phyloP scores from a whole-genome alignment of 2,797 vertebrate species.

The Anolis apletophallus region DNA sequence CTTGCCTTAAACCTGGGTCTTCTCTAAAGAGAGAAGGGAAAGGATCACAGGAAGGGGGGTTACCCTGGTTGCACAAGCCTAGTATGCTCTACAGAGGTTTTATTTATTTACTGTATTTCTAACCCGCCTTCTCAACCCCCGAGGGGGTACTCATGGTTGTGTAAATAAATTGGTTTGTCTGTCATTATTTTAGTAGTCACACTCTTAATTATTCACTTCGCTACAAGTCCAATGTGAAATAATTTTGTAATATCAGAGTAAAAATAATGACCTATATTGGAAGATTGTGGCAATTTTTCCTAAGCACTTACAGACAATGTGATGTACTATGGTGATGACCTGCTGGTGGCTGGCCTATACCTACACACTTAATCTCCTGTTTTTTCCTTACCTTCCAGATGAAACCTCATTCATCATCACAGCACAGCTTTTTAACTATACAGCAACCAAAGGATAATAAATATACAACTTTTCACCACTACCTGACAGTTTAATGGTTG shows the following conservation, averaged over 20 bases:
- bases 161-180: neutral
- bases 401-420: neutral
- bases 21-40: too few species aligned
- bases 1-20: too few species aligned
- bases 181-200: neutral
- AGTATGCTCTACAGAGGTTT: neutral
- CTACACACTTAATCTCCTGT: neutral
- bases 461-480: neutral
- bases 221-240: neutral
- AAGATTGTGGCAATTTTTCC: neutral
- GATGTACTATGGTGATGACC: neutral
- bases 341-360: too few species aligned
- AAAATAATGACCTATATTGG: neutral
- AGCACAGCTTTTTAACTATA: neutral
- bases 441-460: neutral
- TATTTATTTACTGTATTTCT: too few species aligned
- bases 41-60: too few species aligned
- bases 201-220: neutral
- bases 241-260: neutral
- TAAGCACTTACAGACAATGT: neutral
- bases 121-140: too few species aligned
- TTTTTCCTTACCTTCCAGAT: neutral
- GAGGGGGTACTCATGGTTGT: too few species aligned
- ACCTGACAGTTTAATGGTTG: neutral
- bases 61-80: too few species aligned